phyloP scores from a whole-genome alignment of 2,113 vertebrate species.

The Pipra filicauda region DNA sequence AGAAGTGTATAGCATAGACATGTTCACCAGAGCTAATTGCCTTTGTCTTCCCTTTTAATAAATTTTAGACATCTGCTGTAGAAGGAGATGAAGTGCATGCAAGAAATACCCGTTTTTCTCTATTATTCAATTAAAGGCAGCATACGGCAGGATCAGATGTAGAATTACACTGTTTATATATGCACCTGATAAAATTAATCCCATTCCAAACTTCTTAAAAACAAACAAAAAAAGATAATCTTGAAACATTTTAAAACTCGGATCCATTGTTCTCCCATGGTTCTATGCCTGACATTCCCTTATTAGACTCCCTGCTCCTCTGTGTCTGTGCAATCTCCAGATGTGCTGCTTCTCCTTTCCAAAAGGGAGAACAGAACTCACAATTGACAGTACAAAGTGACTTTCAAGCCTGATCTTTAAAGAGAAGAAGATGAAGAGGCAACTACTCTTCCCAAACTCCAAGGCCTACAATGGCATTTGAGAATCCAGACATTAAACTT shows the following conservation, averaged over 20 bases:
- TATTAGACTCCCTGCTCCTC: background rate
- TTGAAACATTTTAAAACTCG: background rate
- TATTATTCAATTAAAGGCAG: background rate
- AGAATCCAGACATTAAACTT: background rate
- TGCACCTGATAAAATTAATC: background rate
- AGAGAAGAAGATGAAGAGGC: background rate
- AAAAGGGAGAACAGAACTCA: background rate
- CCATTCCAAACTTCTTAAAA: background rate
- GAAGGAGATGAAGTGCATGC: background rate
- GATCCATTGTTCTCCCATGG: background rate
- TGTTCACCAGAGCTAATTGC: background rate
- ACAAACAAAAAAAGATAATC: too few relatives aligned
- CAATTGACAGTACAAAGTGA: background rate
- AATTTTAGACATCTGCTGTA: background rate
- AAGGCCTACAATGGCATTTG: background rate
- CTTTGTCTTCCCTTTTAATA: background rate
- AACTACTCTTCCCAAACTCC: background rate
- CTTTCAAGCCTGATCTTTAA: background rate
- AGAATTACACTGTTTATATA: background rate
- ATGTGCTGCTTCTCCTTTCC: accelerated
- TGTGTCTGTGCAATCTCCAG: background rate
- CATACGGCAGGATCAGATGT: background rate
- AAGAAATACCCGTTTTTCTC: background rate
- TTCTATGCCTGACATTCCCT: background rate
- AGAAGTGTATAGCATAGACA: accelerated